Base-by-base conservation (phyloP, 2,888 invertebrate genomes). In the Pseudococcus longispinus region DNA sequence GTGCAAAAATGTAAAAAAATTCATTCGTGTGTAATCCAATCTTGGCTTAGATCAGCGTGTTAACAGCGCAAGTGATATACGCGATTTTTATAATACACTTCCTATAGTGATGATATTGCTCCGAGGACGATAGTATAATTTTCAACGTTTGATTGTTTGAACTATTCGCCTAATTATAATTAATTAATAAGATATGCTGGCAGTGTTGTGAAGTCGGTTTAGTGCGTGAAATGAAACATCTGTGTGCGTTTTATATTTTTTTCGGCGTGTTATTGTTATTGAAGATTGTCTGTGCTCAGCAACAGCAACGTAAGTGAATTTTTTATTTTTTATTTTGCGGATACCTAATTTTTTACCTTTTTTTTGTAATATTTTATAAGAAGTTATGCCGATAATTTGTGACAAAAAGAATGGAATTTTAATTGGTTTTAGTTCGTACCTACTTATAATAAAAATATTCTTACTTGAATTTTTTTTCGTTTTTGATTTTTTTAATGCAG, bases 1-100 rank as follows among this genome's bases (percentile, higher is more conserved):
- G 70, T 70, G 70, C 70, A 70, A 70, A 70, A 70, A 70, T 70
- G 70, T 29, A 70, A 70, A 70, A 70, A 70, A 70, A 70, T 70
- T 18, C 70, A 29, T 29, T 29, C 70, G 70, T 70, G 70, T 70
- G 29, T 29, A 29, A 70, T 70, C 29, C 70, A 13, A 70, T 70
- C 70, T 18, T 29, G 18, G 70, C 26, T 70, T 70, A 32, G 29
- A 70, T 70, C 70, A 70, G 29, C 70, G 29, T 60, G 60, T 29
- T 70, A 70, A 70, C 70, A 29, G 23, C 11, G 23, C 20, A 23
- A 70, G 70, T 70, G 70, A 70, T 70, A 70, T 70, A 70, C 70
- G 70, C 32, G 70, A 65, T 70, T 70, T 60, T 70, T 70, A 65
- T 70, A 29, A 15, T 70, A 65, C 15, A 51, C 70, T 70, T 70